Evolutionary conservation across 2,797 vertebrate species (phyloP).

Genomic region (Characodon lateralis): DNA sequence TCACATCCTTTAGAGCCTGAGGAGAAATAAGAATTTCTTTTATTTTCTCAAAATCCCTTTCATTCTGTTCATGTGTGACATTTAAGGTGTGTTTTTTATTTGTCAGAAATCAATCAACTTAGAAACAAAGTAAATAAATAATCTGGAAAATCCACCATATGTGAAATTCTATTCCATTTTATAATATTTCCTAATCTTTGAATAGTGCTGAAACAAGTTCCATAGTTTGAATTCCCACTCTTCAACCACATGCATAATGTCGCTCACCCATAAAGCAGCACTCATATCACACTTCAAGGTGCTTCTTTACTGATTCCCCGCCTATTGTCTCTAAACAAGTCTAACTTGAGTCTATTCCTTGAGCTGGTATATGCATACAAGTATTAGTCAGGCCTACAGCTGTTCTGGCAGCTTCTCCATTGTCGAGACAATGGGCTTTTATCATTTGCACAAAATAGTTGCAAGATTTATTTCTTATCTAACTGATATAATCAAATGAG

Average conservation of each 20-base stretch:
- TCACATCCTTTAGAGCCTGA: neutral
- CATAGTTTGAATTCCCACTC: constrained; percentile 28
- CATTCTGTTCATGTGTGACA: neutral
- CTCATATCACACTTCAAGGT: constrained; percentile 34
- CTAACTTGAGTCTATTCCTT: constrained; percentile 11
- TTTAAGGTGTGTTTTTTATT: neutral
- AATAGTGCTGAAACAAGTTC: neutral
- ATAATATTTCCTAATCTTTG: constrained; percentile 9
- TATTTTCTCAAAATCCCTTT: neutral
- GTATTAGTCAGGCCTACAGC: constrained; percentile 19
- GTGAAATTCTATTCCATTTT: neutral
- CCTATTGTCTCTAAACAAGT: constrained; percentile 12
- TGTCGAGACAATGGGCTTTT: constrained; percentile 44
- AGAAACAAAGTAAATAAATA: neutral
- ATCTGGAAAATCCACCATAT: neutral
- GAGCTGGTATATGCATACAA: constrained; percentile 23
- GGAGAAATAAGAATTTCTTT: neutral
- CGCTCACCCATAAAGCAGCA: constrained; percentile 23
- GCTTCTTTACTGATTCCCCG: constrained; percentile 30
- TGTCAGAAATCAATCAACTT: neutral
- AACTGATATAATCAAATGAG: constrained; percentile 35
- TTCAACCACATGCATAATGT: constrained; percentile 30
- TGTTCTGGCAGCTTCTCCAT: constrained; percentile 19
- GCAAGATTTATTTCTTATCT: constrained; percentile 54
- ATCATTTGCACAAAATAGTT: constrained; percentile 39